Percentiles rank a stretch among this genome's conserved stretches.
Conservation (phyloP, 2,113 vertebrate genomes). For the Riparia riparia region DNA sequence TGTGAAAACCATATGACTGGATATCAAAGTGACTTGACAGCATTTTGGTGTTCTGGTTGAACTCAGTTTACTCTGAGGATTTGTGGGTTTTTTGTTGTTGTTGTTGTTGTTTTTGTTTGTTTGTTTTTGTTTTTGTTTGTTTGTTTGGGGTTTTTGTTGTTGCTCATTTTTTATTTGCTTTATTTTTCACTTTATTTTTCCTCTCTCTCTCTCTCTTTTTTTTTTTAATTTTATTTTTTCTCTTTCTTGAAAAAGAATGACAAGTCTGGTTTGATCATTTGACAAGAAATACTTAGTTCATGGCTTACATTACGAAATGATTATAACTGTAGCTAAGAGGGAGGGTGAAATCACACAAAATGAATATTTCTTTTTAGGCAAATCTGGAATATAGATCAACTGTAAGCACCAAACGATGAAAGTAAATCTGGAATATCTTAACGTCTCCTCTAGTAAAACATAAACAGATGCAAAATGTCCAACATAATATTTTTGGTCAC, state of each 20-base stretch:
- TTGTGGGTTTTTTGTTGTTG: accelerated
- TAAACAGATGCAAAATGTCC: constrained; percentile 57
- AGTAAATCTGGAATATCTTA: constrained; percentile 54
- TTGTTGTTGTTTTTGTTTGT: too few relatives aligned
- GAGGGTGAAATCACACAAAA: neutral
- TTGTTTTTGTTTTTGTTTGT: too few relatives aligned
- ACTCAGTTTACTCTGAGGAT: neutral
- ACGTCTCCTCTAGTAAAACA: neutral
- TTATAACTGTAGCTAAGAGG: neutral
- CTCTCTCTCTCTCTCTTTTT: accelerated
- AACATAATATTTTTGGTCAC: neutral
- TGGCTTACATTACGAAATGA: neutral
- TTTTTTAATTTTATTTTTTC: neutral
- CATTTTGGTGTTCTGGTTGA: neutral
- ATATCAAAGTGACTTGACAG: neutral
- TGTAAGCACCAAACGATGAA: constrained; percentile 28
- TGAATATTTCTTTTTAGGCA: constrained; percentile 31
- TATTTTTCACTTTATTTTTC: neutral
- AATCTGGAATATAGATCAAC: constrained; percentile 54
- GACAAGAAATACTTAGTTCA: neutral
- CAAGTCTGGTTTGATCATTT: neutral
- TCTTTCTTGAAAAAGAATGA: neutral
- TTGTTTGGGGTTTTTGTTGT: neutral
- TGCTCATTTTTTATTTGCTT: neutral
- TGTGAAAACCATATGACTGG: neutral